Percentiles rank a stretch among this genome's conserved stretches.
These are phyloP conservation scores for Diachasmimorpha longicaudata DNA, from an alignment of 1,140 invertebrate genomes.

Conservation along the genomic window DNA sequence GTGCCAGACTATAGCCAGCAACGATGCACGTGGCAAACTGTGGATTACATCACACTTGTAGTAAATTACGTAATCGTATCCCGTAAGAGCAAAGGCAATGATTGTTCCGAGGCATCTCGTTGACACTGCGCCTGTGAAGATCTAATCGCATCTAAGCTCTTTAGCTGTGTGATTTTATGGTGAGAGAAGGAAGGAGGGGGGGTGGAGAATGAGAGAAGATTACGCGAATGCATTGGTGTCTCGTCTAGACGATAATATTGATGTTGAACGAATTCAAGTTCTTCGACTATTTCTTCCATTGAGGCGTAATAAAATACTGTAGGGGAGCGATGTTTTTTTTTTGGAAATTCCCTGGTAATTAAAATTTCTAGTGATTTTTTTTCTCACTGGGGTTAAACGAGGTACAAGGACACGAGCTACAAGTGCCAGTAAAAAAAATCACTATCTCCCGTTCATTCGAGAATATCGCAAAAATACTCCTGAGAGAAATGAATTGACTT, in stretches of 20 bases:
- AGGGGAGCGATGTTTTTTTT: no score
- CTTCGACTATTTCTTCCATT: not conserved
- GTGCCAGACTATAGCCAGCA: not conserved
- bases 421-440: no score
- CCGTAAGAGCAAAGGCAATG: not conserved
- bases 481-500: no score
- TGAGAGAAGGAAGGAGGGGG: not conserved
- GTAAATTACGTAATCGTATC: not conserved
- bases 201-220: not conserved
- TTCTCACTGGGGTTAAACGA: no score
- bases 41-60: not conserved
- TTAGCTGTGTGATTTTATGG: not conserved
- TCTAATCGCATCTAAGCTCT: not conserved
- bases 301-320: no score
- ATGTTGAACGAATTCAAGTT: not conserved
- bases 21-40: not conserved
- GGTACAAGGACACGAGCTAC: no score
- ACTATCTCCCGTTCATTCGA: no score
- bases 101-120: not conserved
- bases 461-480: no score
- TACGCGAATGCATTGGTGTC: not conserved
- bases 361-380: no score
- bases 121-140: not conserved
- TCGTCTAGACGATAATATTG: not conserved
- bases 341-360: no score